Evolutionary conservation across 1,140 invertebrate species (phyloP).

Genomic region (Drosophila pectinifera): DNA sequence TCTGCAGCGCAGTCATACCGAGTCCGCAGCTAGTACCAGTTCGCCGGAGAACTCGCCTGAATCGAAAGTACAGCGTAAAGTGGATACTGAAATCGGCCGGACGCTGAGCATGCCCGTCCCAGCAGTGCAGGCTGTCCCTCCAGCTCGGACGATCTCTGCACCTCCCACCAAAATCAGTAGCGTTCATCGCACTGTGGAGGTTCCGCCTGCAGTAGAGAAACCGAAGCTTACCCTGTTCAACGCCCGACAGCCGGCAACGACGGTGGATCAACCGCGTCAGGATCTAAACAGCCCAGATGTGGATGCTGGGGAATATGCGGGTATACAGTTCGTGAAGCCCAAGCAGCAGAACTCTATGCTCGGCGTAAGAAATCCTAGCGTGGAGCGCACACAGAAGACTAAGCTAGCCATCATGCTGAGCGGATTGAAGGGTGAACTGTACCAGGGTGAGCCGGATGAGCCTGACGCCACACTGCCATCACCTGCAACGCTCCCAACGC

Average conservation of each 20-base stretch:
- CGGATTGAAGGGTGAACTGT: slow-evolving; percentile 76
- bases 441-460: slow-evolving; percentile 57
- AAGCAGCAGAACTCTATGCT: slow-evolving; percentile 55
- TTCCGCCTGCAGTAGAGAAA: slow-evolving; percentile 24
- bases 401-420: slow-evolving; percentile 81
- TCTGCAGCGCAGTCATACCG: slow-evolving; percentile 2
- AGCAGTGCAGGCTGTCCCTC: slow-evolving; percentile 39
- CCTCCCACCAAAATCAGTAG: slow-evolving; percentile 11
- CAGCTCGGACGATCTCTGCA: slow-evolving; percentile 45
- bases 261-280: background rate
- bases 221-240: slow-evolving; percentile 80
- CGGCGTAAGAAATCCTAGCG: slow-evolving; percentile 46
- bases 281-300: slow-evolving; percentile 64
- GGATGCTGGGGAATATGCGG: slow-evolving; percentile 68
- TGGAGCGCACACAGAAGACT: slow-evolving; percentile 79
- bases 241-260: slow-evolving; percentile 27
- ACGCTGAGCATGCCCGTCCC: slow-evolving; percentile 55
- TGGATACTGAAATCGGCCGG: slow-evolving; percentile 39
- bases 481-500: background rate
- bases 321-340: slow-evolving; percentile 81
- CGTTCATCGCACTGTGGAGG: background rate
- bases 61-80: slow-evolving; percentile 69
- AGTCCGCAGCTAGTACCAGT: background rate
- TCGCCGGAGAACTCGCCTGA: slow-evolving; percentile 61
- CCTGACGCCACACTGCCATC: slow-evolving; percentile 20